Conservation (phyloP, 2,113 vertebrate genomes). For the Rousettus leschenaultii region DNA sequence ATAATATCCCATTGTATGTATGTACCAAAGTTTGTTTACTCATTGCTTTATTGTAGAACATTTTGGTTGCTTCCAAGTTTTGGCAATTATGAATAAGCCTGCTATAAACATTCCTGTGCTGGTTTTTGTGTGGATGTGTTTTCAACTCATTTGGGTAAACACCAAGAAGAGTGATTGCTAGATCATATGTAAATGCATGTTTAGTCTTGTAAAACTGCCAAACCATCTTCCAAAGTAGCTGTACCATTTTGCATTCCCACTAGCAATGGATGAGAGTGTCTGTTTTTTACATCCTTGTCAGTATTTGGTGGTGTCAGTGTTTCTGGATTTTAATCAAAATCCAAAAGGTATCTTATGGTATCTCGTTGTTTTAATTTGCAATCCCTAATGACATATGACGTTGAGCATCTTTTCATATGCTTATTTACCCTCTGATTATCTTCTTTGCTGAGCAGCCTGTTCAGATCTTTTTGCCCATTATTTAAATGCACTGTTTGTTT, state of each 20-base stretch:
- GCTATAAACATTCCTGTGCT: neutral
- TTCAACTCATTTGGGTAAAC: neutral
- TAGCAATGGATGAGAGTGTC: neutral
- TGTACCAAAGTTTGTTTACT: neutral
- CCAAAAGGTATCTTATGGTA: neutral
- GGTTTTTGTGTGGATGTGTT: neutral
- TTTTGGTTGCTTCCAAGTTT: neutral
- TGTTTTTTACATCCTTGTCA: neutral
- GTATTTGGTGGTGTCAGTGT: neutral
- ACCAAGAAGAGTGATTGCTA: too few species aligned
- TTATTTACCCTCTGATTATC: neutral
- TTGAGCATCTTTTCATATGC: neutral
- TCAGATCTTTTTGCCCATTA: neutral
- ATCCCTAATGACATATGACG: neutral
- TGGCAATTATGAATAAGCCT: neutral
- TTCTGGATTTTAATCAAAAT: neutral
- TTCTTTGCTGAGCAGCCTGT: neutral
- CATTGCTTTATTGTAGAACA: neutral
- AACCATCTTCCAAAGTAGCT: neutral
- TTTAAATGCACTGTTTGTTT: neutral
- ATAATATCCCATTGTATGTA: neutral
- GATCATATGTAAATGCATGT: neutral
- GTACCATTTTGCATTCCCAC: neutral
- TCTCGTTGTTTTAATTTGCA: neutral
- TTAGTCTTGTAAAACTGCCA: neutral